Conservation (phyloP, 2,113 vertebrate genomes). For the Rhombomys opimus region DNA sequence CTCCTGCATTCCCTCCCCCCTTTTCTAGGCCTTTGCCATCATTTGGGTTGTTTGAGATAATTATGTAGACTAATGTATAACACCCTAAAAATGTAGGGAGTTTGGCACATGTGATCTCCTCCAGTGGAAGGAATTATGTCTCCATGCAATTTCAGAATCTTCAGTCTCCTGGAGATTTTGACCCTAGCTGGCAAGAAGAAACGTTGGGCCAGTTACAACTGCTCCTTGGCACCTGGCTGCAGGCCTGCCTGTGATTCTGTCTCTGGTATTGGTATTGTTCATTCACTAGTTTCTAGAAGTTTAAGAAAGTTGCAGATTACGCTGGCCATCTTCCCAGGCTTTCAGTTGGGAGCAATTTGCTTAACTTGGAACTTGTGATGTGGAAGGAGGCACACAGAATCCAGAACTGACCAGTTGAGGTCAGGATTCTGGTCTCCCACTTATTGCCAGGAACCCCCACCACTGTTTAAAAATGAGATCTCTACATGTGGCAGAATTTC, state of each 20-base stretch:
- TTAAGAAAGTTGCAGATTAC: slow-evolving; percentile 36
- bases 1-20: background rate
- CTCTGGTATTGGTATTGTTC: background rate
- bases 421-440: background rate
- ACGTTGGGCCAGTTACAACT: slow-evolving; percentile 11
- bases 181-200: background rate
- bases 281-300: slow-evolving; percentile 50
- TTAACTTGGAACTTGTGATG: slow-evolving; percentile 13
- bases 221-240: background rate
- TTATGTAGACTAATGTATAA: slow-evolving; percentile 30
- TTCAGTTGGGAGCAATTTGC: background rate
- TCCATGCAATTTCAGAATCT: slow-evolving; percentile 10
- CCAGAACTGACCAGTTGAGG: background rate
- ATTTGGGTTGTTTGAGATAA: slow-evolving; percentile 5
- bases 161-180: slow-evolving; percentile 3
- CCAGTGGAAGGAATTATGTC: background rate
- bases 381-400: background rate
- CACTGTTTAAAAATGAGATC: background rate
- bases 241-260: background rate
- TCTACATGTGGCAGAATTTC: background rate
- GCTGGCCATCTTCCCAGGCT: slow-evolving; percentile 48
- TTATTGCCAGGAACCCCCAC: background rate
- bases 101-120: background rate
- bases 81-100: slow-evolving; percentile 3
- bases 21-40: background rate